Evolutionary conservation across 2,797 vertebrate genomes (phyloP), one percentile per base, ranked within the genome.

Genomic region (Ceyx erithaca): DNA sequence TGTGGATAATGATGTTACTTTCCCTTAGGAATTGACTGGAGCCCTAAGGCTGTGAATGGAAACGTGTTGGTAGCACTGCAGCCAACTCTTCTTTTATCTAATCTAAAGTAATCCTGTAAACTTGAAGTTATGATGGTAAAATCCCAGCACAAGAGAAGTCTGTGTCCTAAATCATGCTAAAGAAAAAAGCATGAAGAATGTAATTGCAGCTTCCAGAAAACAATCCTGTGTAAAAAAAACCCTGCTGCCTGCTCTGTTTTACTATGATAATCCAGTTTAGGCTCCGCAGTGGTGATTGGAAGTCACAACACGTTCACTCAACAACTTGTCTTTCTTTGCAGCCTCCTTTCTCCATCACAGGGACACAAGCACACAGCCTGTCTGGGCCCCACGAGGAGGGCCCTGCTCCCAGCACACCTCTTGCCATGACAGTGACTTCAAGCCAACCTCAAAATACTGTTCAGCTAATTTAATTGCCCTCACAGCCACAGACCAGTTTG

Each of bases 321-420:
- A 59, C 35, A 76, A 43, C 30, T 59, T 49, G 33, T 46, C 30
- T 10, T 48, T 80, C 71, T 81, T 77, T 3, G 1, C 52, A 70
- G 33, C 11, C n/a, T 89, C 55, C 28, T n/a, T 67, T 72, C 6
- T 6, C 57, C 69, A 33, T 16, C 62, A 9, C 28, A n/a, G 57
- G 28, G 87, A 55, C 14, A 30, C 69, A 43, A 70, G 31, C 80
- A 35, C 21, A 63, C 1, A 0, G 7, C 16, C 23, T 64, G 17
- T 12, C 33, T 37, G 0, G 0, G 48, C 31, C 61, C 26, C 1
- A 0, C 3, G 3, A 37, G 12, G 45, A 59, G 21, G 7, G 26
- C 43, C 48, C 31, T 66, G 40, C n/a, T 80, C 54, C 48, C 12
- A 15, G 15, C 45, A 55, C 80, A 63, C 7, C 28, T 80, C 61